Evolutionary conservation across 2,797 vertebrate genomes (phyloP).

Genomic region (Diplodus sargus): DNA sequence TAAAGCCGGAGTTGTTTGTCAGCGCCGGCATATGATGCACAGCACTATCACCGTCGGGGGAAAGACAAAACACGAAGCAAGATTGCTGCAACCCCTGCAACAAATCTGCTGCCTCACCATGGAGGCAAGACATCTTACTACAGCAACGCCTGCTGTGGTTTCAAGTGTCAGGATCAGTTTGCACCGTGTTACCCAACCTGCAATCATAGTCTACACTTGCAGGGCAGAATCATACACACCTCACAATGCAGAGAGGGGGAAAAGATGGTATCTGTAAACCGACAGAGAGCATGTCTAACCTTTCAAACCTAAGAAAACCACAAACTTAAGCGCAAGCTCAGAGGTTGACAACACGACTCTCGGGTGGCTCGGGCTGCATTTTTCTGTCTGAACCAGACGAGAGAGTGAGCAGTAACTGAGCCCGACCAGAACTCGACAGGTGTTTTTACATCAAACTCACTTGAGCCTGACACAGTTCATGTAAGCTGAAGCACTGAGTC

Average conservation of each 20-base stretch:
- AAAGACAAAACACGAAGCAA: conserved; percentile 61
- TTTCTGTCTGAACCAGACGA: no score
- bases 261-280: conserved; percentile 3
- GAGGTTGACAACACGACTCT: not conserved
- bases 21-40: conserved; percentile 74
- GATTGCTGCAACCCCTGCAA: conserved; percentile 70
- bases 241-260: conserved; percentile 3
- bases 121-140: conserved; percentile 61
- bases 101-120: conserved; percentile 73
- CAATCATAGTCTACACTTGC: conserved; percentile 22
- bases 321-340: not conserved
- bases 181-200: conserved; percentile 38
- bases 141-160: conserved; percentile 42
- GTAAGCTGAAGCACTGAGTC: not conserved
- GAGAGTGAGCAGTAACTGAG: no score
- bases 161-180: conserved; percentile 55
- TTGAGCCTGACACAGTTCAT: no score
- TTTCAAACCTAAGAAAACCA: not conserved
- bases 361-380: no score
- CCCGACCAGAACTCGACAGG: no score
- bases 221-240: conserved; percentile 20
- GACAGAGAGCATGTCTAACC: not conserved
- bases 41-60: conserved; percentile 64
- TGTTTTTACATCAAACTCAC: no score
- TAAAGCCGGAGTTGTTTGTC: conserved; percentile 80